Evolutionary conservation across 2,888 invertebrate species (phyloP), one percentile per base, ranked within the genome.

Genomic region (Pachydiplax longipennis): DNA sequence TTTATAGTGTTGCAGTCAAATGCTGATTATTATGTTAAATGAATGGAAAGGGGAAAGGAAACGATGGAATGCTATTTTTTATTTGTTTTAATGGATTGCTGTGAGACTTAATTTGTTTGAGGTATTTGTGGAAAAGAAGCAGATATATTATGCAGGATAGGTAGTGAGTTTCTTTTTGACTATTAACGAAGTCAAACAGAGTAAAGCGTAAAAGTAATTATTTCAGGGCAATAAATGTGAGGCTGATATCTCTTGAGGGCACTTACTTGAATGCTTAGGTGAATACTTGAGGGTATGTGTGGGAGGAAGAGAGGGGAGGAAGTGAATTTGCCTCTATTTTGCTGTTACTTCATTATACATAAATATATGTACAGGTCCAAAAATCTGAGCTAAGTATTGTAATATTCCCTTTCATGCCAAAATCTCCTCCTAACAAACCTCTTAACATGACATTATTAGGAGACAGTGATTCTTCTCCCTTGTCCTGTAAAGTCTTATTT

Each of bases 1-100:
- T 87, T 31, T 37, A 87, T 87, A 87, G 87, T 80, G 90, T 81
- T 90, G 80, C 53, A 61, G 80, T 90, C 80, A 90, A 61, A 35
- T 90, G 80, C 90, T 81, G 58, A 80, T 81, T 48, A 81, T 40
- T 80, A 80, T 90, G 65, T 48, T 25, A 73, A 73, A 80, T 53
- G 81, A 81, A 81, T 90, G 81, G 80, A 90, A 87, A 87, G 87
- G 87, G 87, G 87, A 87, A 87, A 87, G 87, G 87, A 87, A 87
- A 61, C 87, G n/a, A 87, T 87, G 87, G 87, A 87, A 87, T 87
- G 87, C 87, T 61, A 87, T 61, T 87, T 87, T 83, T 65, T 58
- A 13, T 82, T 65, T 87, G 31, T 87, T 87, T 87, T 87, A 61
- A 61, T 87, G 87, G 87, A 87, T 87, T 87, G 37, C 87, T 87